A percentile compares a stretch with the other conserved stretches of the same genome.
Conservation (phyloP, 2,888 invertebrate genomes). For the Tachystola acroxantha region DNA sequence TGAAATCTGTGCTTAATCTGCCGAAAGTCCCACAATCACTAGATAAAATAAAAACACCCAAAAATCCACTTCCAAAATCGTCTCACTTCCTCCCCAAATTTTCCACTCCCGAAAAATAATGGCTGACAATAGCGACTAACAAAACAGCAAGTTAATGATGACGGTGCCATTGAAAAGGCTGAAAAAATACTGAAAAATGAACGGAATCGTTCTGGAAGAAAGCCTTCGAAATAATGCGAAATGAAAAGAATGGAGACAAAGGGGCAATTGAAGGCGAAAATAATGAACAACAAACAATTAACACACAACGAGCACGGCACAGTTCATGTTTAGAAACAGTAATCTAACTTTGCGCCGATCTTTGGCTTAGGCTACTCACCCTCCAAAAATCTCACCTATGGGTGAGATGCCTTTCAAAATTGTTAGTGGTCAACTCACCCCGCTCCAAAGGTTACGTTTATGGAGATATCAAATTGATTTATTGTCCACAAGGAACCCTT, state of each 20-base stretch:
- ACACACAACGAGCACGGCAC: constrained; percentile 53
- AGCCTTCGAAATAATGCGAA: constrained; percentile 63
- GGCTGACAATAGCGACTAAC: constrained; percentile 29
- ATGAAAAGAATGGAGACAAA: constrained; percentile 68
- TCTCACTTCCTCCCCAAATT: constrained; percentile 12
- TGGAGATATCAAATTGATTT: too few relatives aligned
- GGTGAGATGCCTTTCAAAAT: too few relatives aligned
- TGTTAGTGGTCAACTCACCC: too few relatives aligned
- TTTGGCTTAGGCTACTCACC: too few relatives aligned
- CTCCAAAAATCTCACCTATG: too few relatives aligned
- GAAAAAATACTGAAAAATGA: constrained; percentile 51
- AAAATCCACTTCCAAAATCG: not conserved
- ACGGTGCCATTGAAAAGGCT: constrained; percentile 38
- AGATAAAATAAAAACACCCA: too few relatives aligned
- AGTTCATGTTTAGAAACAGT: too few relatives aligned
- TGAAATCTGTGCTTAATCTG: too few relatives aligned
- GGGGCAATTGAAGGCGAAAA: constrained; percentile 76
- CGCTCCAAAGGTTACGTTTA: too few relatives aligned
- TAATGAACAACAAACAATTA: constrained; percentile 77
- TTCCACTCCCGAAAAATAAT: constrained; percentile 28
- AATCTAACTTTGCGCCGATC: too few relatives aligned
- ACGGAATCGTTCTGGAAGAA: constrained; percentile 65
- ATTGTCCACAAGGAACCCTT: too few relatives aligned
- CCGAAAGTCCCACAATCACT: too few relatives aligned
- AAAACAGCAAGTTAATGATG: constrained; percentile 67